phyloP scores from a whole-genome alignment of 2,888 invertebrate genomes.

The Erebia palarica region DNA sequence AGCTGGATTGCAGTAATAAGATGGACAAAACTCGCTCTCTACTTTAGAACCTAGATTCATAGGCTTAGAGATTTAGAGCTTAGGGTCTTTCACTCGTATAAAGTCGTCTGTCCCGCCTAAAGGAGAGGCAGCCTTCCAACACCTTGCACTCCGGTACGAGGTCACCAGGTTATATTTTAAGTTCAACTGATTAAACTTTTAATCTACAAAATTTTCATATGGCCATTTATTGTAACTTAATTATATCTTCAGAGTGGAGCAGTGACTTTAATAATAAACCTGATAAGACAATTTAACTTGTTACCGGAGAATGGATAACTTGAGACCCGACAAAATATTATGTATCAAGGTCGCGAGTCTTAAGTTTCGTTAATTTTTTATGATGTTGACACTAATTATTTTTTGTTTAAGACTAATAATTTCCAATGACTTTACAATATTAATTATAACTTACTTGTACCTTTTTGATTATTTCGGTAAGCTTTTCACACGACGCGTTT shows the following conservation, averaged over 20 bases:
- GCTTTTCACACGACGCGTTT: too few relatives aligned
- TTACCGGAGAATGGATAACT: slow-evolving; percentile 44
- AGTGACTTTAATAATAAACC: neutral
- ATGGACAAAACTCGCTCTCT: too few relatives aligned
- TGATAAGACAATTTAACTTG: slow-evolving; percentile 36
- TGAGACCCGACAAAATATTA: slow-evolving; percentile 44
- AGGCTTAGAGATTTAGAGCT: too few relatives aligned
- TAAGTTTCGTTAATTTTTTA: slow-evolving; percentile 42
- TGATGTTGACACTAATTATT: slow-evolving; percentile 19
- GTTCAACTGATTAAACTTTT: too few relatives aligned
- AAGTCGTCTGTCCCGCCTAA: too few relatives aligned
- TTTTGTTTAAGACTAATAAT: slow-evolving; percentile 22
- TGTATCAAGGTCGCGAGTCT: slow-evolving; percentile 45
- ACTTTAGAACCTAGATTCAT: too few relatives aligned
- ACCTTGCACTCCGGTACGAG: too few relatives aligned
- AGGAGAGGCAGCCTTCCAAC: too few relatives aligned
- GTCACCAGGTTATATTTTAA: too few relatives aligned
- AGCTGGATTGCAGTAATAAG: too few relatives aligned
- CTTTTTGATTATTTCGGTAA: neutral
- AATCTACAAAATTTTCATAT: too few relatives aligned
- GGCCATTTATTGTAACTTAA: neutral
- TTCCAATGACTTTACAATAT: slow-evolving; percentile 12
- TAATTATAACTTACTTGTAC: neutral
- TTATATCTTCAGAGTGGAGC: neutral
- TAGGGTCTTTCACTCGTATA: too few relatives aligned